Percentiles rank a stretch among this genome's conserved stretches.
Evolutionary conservation across 2,888 invertebrate genomes (phyloP).

Genomic region (Lysandra coridon): DNA sequence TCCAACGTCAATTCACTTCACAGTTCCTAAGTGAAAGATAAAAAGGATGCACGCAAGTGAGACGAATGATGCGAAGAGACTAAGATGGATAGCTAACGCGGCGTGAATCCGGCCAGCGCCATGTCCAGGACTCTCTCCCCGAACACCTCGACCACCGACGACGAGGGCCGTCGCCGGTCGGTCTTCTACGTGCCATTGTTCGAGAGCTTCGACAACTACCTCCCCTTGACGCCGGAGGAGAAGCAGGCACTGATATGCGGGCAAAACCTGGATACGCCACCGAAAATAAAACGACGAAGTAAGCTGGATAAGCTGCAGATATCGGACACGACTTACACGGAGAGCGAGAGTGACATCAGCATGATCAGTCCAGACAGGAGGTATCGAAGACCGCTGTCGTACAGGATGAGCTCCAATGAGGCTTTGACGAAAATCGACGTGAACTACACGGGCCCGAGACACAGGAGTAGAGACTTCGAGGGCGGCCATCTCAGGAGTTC

Average conservation of each 20-base stretch:
- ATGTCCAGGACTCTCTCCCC: conserved; percentile 69
- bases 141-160: conserved; percentile 60
- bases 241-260: conserved; percentile 71
- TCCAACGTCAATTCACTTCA: conserved; percentile 48
- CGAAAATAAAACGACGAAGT: conserved; percentile 61
- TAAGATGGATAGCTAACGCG: conserved; percentile 61
- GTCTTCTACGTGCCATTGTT: conserved; percentile 88
- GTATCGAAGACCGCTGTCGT: conserved; percentile 67
- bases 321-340: conserved; percentile 67
- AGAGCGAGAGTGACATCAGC: conserved; percentile 73
- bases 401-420: conserved; percentile 71
- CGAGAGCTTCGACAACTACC: conserved; percentile 80
- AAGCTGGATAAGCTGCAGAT: conserved; percentile 59
- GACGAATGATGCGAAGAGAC: conserved; percentile 66
- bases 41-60: conserved; percentile 58
- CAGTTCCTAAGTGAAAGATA: conserved; percentile 50
- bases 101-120: conserved; percentile 63
- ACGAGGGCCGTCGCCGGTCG: conserved; percentile 83
- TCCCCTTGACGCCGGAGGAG: conserved; percentile 75
- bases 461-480: conserved; percentile 55
- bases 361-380: conserved; percentile 65
- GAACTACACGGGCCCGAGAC: conserved; percentile 66
- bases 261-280: conserved; percentile 52
- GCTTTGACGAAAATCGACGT: conserved; percentile 65
- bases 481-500: conserved; percentile 57